phyloP scores from a whole-genome alignment of 2,888 invertebrate genomes.

The Metalampra italica region DNA sequence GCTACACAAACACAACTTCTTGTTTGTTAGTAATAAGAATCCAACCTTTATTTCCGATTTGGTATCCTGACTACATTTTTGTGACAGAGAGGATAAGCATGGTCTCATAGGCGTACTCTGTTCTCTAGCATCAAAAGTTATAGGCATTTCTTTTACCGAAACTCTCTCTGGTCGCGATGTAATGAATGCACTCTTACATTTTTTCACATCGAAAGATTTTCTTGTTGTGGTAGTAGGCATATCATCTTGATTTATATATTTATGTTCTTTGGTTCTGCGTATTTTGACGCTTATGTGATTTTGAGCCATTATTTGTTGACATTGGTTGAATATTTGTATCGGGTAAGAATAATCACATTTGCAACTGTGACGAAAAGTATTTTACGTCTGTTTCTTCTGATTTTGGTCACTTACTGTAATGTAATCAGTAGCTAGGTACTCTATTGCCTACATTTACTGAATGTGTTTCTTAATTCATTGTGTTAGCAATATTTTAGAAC shows the following conservation, averaged over 20 bases:
- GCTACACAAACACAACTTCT: not conserved
- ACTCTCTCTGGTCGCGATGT: not conserved
- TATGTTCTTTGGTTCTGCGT: not conserved
- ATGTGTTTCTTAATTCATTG: no score
- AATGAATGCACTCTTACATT: not conserved
- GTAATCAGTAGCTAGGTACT: no score
- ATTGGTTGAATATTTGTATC: not conserved
- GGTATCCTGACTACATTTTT: not conserved
- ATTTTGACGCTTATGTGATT: not conserved
- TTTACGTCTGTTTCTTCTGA: not conserved
- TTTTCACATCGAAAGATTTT: not conserved
- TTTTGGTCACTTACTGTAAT: not conserved
- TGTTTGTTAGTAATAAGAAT: not conserved
- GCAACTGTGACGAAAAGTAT: not conserved
- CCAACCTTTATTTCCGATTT: not conserved
- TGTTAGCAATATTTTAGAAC: no score
- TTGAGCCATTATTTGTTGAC: not conserved
- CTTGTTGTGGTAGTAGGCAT: not conserved
- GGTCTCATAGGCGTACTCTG: not conserved
- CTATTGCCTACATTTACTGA: no score
- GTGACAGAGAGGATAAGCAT: not conserved
- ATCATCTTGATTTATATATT: not conserved
- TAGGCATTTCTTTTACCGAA: not conserved
- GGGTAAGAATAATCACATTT: not conserved
- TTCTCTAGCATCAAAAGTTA: not conserved